These are phyloP conservation scores for Colletes gigas DNA, from an alignment of 1,140 invertebrate species.

Conservation along the genomic window DNA sequence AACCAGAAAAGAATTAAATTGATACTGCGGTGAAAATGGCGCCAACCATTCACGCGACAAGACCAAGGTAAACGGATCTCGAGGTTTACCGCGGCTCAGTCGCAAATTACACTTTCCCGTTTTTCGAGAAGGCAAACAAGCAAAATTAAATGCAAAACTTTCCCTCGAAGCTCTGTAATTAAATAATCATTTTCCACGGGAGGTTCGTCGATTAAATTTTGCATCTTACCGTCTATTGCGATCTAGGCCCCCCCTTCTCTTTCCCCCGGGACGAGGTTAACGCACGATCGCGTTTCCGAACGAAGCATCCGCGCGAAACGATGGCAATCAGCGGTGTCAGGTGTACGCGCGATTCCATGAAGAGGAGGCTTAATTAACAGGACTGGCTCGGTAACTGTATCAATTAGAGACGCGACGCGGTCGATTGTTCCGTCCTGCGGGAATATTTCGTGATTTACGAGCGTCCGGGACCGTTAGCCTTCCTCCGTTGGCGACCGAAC, in stretches of 20 bases:
- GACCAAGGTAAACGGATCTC: neutral
- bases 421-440: conserved; percentile 29
- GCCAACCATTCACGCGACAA: neutral
- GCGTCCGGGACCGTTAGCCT: conserved; percentile 50
- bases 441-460: conserved; percentile 55
- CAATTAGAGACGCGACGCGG: conserved; percentile 26
- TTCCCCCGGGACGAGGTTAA: no score
- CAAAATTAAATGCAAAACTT: no score
- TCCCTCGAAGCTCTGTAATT: no score
- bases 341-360: conserved; percentile 18
- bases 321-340: conserved; percentile 1
- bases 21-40: neutral
- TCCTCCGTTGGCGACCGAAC: conserved; percentile 24
- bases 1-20: neutral
- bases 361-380: conserved; percentile 28
- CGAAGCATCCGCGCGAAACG: no score
- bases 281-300: no score
- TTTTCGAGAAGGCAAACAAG: no score
- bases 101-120: neutral
- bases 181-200: no score
- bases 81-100: neutral
- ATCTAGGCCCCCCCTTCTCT: no score
- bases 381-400: conserved; percentile 31
- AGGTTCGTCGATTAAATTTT: no score
- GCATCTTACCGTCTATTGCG: no score